Evolutionary conservation across 2,888 invertebrate genomes (phyloP).

Genomic region (Parnassius smintheus): DNA sequence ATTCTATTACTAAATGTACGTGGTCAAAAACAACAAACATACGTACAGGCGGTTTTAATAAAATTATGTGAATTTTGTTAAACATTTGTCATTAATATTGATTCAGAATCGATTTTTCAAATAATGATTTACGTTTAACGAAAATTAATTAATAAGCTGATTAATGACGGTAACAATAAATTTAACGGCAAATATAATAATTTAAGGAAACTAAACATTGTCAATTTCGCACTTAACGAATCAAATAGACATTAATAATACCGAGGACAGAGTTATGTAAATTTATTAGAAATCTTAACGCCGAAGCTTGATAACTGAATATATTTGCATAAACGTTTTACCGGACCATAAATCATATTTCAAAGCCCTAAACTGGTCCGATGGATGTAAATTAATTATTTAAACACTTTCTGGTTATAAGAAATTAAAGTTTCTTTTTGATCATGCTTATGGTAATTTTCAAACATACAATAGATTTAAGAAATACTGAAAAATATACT

Average conservation of each 20-base stretch:
- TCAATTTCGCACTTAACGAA: background rate
- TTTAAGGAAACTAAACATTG: slow-evolving; percentile 12
- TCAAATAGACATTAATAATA: slow-evolving; percentile 9
- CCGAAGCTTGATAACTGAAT: slow-evolving; percentile 21
- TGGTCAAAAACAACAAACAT: too few relatives aligned
- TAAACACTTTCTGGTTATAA: too few relatives aligned
- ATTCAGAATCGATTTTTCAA: slow-evolving; percentile 3
- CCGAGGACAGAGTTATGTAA: slow-evolving; percentile 12
- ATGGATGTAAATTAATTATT: background rate
- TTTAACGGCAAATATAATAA: slow-evolving; percentile 11
- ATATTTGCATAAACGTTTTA: slow-evolving; percentile 19
- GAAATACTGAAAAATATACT: too few relatives aligned
- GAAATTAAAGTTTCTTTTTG: too few relatives aligned
- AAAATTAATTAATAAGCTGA: slow-evolving; percentile 8
- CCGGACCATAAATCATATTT: slow-evolving; percentile 10
- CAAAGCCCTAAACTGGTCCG: background rate
- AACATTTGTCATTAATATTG: slow-evolving; percentile 8
- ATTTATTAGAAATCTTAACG: slow-evolving; percentile 27
- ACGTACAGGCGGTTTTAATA: too few relatives aligned
- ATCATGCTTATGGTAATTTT: too few relatives aligned
- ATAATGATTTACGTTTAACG: slow-evolving; percentile 15
- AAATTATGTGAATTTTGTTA: too few relatives aligned
- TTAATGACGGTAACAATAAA: slow-evolving; percentile 6
- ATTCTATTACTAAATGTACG: too few relatives aligned
- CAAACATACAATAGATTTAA: too few relatives aligned